Conservation (phyloP, 2,888 invertebrate genomes). For the Parnassius glacialis region DNA sequence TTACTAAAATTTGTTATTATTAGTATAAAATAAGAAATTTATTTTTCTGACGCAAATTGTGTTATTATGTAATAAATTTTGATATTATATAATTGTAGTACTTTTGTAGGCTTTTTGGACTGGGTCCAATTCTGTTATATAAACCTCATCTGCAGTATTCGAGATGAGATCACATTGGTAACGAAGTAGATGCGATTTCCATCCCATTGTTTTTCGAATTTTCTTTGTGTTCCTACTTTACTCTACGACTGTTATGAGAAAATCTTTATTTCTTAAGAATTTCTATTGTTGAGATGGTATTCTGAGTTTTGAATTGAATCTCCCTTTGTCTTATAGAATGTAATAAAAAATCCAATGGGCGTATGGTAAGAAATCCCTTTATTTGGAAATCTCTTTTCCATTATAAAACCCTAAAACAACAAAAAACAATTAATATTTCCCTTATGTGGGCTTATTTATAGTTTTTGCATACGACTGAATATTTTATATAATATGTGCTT, state of each 20-base stretch:
- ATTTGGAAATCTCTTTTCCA: conserved; percentile 7
- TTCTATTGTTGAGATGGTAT: background rate
- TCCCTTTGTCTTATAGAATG: conserved; percentile 17
- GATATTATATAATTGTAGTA: conserved; percentile 19
- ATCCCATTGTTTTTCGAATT: conserved; percentile 1
- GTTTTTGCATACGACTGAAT: background rate
- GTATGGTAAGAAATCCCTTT: conserved; percentile 23
- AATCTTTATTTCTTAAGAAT: background rate
- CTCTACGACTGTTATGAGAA: background rate
- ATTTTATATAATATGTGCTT: too few species aligned
- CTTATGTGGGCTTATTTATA: conserved; percentile 13
- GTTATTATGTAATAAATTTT: conserved; percentile 22
- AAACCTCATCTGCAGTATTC: conserved; percentile 42
- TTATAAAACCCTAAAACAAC: conserved; percentile 12
- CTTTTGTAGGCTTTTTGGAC: conserved; percentile 32
- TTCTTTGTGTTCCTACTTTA: too few species aligned
- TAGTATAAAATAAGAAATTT: background rate
- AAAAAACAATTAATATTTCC: conserved; percentile 8
- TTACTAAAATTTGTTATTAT: background rate
- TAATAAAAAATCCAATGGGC: conserved; percentile 8
- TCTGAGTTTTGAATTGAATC: conserved; percentile 11
- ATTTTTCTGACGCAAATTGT: background rate
- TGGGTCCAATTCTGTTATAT: conserved; percentile 42
- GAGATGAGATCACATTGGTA: conserved; percentile 15
- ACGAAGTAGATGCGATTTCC: conserved; percentile 5